Evolutionary conservation across 2,113 vertebrate species (phyloP).

Genomic region (Malurus alboscapulatus): DNA sequence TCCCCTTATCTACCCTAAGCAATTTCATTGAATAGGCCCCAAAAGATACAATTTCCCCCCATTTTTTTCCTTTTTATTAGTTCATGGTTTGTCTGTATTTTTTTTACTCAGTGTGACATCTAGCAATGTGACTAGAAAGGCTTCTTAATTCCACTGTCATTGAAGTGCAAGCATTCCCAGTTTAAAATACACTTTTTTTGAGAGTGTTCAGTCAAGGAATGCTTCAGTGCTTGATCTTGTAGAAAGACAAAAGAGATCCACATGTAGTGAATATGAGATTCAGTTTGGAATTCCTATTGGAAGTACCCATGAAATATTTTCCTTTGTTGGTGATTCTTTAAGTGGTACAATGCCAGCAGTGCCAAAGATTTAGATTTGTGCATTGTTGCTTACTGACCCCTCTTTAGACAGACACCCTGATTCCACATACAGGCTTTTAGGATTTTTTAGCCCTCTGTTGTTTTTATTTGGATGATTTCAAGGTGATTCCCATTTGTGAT

Average conservation of each 20-base stretch:
- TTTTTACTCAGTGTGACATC: background rate
- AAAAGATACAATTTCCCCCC: background rate
- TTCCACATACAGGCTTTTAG: background rate
- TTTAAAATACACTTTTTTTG: background rate
- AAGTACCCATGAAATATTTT: background rate
- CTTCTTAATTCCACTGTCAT: background rate
- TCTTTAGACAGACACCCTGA: background rate
- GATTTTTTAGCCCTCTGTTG: background rate
- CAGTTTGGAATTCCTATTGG: background rate
- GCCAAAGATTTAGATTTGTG: background rate
- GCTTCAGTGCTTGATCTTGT: background rate
- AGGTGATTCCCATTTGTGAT: background rate
- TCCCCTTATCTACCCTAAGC: background rate
- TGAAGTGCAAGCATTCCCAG: background rate
- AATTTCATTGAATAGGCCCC: background rate
- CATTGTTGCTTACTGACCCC: rapidly evolving
- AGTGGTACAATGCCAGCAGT: background rate
- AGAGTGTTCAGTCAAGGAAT: background rate
- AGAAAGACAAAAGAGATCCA: background rate
- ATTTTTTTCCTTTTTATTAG: background rate
- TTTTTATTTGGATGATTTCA: background rate
- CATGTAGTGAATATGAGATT: background rate
- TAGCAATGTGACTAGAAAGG: background rate
- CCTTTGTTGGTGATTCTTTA: background rate
- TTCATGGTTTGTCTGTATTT: background rate